Conservation (phyloP, 2,888 invertebrate genomes). For the Bugulina stolonifera region DNA sequence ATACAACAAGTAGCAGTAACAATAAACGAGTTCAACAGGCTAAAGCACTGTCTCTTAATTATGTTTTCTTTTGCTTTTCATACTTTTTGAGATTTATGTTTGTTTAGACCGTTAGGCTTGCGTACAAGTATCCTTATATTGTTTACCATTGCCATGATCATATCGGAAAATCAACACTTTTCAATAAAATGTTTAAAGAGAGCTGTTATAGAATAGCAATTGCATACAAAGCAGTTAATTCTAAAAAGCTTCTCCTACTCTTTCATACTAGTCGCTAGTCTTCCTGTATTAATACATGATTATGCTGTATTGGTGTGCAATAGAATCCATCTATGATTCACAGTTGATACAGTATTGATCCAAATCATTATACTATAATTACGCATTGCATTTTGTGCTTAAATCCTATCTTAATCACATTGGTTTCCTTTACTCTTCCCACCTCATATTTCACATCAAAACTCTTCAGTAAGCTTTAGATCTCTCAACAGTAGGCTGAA, state of each 20-base stretch:
- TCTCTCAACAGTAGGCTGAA: neutral
- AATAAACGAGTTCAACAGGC: neutral
- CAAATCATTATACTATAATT: neutral
- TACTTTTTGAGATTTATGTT: constrained; percentile 7
- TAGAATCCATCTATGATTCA: neutral
- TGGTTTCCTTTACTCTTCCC: neutral
- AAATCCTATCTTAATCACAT: constrained; percentile 10
- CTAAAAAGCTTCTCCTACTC: neutral
- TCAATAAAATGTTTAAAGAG: neutral
- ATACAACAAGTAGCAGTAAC: neutral
- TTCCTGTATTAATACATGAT: neutral
- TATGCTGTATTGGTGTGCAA: neutral
- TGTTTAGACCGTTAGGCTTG: neutral
- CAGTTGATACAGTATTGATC: neutral
- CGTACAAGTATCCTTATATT: neutral
- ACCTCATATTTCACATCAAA: neutral
- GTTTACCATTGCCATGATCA: constrained; percentile 2
- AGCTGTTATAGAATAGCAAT: neutral
- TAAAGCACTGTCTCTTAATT: neutral
- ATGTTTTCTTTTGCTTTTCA: neutral
- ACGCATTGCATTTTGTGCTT: neutral
- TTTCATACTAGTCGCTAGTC: neutral
- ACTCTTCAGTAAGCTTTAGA: too few species aligned
- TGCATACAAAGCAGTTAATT: neutral
- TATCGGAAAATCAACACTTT: constrained; percentile 10